Percentiles rank a stretch among this genome's conserved stretches.
These are phyloP conservation scores for Nycticryphes semicollaris DNA, from an alignment of 2,113 vertebrate genomes.

Conservation along the genomic window DNA sequence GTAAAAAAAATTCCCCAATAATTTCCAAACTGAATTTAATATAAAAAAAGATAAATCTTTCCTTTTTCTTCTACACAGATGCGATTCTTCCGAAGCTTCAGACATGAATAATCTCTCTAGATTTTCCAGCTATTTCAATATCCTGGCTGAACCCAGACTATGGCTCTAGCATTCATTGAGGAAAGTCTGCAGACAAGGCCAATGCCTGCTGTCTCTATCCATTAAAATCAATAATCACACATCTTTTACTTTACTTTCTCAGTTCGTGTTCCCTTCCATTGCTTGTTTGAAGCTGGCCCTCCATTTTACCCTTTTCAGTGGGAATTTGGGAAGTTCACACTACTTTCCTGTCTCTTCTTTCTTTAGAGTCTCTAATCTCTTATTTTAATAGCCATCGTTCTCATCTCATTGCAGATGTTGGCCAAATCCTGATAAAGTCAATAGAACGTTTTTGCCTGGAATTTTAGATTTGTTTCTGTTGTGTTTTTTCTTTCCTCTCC, in stretches of 20 bases:
- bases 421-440: background rate
- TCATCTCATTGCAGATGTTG: background rate
- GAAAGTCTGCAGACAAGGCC: background rate
- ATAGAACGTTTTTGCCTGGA: slow-evolving; percentile 7
- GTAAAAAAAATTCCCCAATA: background rate
- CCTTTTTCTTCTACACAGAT: background rate
- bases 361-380: background rate
- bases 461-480: background rate
- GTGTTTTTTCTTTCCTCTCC: background rate
- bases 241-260: background rate
- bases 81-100: background rate
- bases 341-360: background rate
- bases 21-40: background rate
- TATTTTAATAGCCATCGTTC: background rate
- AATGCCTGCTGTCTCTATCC: background rate
- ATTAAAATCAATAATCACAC: background rate
- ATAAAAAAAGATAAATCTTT: background rate
- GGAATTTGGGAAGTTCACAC: background rate
- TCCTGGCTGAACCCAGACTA: background rate
- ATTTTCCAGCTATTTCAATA: background rate
- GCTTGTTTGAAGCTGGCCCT: background rate
- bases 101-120: background rate
- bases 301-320: background rate
- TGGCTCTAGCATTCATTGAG: background rate
- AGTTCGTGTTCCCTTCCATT: background rate